These are phyloP conservation scores for Dryococelus australis DNA, from an alignment of 2,888 invertebrate genomes.

Conservation along the genomic window DNA sequence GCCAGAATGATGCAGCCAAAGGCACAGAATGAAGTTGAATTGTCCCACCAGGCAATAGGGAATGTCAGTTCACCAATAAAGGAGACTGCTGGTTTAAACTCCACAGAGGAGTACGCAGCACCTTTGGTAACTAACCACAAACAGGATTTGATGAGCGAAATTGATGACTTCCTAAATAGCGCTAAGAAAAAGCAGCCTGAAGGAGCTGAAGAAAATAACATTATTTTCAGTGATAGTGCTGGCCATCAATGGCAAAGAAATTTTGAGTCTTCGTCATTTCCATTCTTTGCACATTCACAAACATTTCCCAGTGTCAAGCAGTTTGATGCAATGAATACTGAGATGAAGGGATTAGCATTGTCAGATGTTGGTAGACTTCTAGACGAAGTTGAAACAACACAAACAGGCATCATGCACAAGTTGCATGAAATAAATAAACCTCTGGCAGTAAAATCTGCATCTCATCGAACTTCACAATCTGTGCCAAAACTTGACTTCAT, in stretches of 20 bases:
- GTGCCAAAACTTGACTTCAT: not conserved
- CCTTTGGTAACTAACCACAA: conserved; percentile 25
- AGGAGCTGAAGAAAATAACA: not conserved
- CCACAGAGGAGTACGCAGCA: not conserved
- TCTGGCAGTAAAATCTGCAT: not conserved
- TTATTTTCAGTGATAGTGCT: not conserved
- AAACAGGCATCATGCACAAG: conserved; percentile 55
- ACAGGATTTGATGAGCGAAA: conserved; percentile 39
- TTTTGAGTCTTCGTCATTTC: not conserved
- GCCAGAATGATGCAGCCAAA: conserved; percentile 18
- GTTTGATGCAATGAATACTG: not conserved
- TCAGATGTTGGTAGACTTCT: conserved; percentile 59
- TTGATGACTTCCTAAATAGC: conserved; percentile 41
- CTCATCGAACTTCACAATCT: not conserved
- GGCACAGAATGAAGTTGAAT: conserved; percentile 17
- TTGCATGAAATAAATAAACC: conserved; percentile 27
- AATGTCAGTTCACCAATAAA: not conserved
- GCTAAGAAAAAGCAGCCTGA: conserved; percentile 33
- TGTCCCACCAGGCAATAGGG: not conserved
- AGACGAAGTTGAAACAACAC: conserved; percentile 58
- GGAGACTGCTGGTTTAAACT: not conserved
- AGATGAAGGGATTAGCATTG: conserved; percentile 52
- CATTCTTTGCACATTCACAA: not conserved
- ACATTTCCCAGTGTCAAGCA: not conserved
- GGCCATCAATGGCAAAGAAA: not conserved